Conservation (phyloP, 2,888 invertebrate genomes). For the Cephalotes varians region DNA sequence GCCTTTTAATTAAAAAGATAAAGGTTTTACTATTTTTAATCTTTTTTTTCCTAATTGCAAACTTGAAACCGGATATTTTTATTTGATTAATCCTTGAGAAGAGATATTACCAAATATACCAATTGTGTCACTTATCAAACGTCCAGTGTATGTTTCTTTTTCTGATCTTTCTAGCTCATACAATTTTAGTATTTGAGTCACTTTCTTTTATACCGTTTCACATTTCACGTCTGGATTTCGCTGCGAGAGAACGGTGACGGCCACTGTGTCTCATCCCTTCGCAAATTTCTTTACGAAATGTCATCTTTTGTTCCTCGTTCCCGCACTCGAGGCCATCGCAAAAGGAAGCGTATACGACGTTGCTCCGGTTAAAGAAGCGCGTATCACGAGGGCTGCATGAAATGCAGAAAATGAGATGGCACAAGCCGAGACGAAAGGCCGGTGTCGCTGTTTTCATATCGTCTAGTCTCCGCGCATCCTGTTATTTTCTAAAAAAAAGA, state of each 20-base stretch:
- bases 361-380: slow-evolving; percentile 25
- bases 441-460: not conserved
- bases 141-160: not conserved
- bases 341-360: not conserved
- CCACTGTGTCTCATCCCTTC: not conserved
- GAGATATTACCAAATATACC: too few species aligned
- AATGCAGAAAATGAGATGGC: slow-evolving; percentile 28
- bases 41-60: not conserved
- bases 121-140: not conserved
- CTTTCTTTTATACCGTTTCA: not conserved
- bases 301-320: slow-evolving; percentile 20
- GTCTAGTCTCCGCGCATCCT: not conserved
- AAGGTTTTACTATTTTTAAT: not conserved
- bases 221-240: not conserved
- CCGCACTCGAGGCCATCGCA: not conserved
- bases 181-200: not conserved
- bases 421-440: not conserved
- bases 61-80: not conserved
- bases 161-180: not conserved
- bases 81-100: too few species aligned
- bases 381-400: not conserved
- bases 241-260: not conserved
- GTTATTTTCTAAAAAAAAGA: not conserved
- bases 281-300: not conserved
- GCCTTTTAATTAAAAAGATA: not conserved